Evolutionary conservation across 2,888 invertebrate species (phyloP).

Genomic region (Frankliniella fusca): DNA sequence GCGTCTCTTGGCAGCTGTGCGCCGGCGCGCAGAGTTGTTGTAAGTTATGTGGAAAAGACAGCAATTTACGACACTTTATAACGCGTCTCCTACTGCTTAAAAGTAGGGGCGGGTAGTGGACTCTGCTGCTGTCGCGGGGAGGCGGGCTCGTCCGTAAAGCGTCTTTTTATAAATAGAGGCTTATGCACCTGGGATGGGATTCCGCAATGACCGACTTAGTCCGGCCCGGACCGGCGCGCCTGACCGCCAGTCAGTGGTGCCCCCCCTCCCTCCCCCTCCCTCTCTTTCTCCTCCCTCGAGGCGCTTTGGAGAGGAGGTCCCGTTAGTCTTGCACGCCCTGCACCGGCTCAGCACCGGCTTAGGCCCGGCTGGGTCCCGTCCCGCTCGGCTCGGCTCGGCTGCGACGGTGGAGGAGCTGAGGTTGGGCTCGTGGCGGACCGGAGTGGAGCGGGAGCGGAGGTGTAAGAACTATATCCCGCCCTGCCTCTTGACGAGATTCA

Average conservation of each 20-base stretch:
- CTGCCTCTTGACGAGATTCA: too few species aligned
- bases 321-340: constrained; percentile 18
- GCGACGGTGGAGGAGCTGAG: not conserved
- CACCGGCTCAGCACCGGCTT: not conserved
- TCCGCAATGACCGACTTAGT: constrained; percentile 12
- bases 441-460: not conserved
- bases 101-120: not conserved
- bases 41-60: constrained; percentile 26
- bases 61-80: constrained; percentile 20
- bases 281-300: not conserved
- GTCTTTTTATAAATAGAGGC: constrained; percentile 1
- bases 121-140: not conserved
- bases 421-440: not conserved
- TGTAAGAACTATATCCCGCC: too few species aligned
- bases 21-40: constrained; percentile 2
- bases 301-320: not conserved
- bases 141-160: not conserved
- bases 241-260: not conserved
- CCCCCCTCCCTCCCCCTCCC: not conserved
- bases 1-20: not conserved
- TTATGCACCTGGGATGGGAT: not conserved
- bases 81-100: not conserved
- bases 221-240: not conserved
- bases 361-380: not conserved
- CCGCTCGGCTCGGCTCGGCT: not conserved